Evolutionary conservation across 1,140 invertebrate species (phyloP).

Genomic region (Tetragonula clypearis): DNA sequence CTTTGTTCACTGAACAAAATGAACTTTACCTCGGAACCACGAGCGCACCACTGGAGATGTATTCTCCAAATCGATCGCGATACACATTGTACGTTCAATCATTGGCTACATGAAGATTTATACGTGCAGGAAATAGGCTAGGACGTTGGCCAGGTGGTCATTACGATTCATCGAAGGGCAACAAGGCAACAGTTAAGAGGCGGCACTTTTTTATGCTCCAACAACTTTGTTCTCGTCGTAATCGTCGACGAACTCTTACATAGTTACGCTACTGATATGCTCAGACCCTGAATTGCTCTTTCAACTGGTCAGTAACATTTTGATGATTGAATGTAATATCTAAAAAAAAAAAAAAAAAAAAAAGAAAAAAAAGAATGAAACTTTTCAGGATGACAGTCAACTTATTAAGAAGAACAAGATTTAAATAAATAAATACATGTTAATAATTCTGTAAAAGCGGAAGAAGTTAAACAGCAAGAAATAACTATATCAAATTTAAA

Average conservation of each 20-base stretch:
- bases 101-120: constrained; percentile 67
- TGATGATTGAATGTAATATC: neutral
- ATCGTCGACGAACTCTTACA: constrained; percentile 37
- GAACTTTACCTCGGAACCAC: constrained; percentile 50
- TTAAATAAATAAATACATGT: neutral
- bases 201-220: constrained; percentile 74
- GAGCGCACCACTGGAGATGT: constrained; percentile 23
- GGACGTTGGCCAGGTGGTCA: constrained; percentile 57
- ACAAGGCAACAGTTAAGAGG: constrained; percentile 74
- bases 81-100: constrained; percentile 43
- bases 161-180: constrained; percentile 75
- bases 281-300: neutral
- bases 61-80: constrained; percentile 26
- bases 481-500: neutral
- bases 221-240: constrained; percentile 57
- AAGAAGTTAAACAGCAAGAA: neutral
- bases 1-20: neutral
- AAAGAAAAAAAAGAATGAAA: neutral
- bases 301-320: neutral
- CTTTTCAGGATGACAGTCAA: neutral
- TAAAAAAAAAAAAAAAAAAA: neutral
- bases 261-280: neutral
- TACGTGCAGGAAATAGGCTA: constrained; percentile 74
- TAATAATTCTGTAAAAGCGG: neutral
- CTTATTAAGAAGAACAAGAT: neutral